Evolutionary conservation across 2,888 invertebrate species (phyloP), one percentile per base, ranked within the genome.

Genomic region (Drosophila prostipennis): DNA sequence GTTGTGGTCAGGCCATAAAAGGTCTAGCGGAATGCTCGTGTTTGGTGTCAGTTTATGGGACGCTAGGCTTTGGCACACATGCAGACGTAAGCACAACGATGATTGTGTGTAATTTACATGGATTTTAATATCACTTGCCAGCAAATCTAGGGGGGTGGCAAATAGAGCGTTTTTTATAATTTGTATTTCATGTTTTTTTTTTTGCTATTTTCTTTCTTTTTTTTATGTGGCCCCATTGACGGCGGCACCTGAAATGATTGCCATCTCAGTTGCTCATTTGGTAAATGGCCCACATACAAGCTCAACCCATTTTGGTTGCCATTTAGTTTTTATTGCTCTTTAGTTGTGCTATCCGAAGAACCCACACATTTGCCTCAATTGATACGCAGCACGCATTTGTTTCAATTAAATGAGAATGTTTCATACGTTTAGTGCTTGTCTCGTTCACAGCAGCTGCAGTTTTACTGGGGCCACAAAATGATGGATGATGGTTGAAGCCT

Each of bases 301-400:
- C 26, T 26, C 26, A 26, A 26, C 26, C 26, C 26, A 26, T 26
- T 26, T 52, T 45, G 46, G 34, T 14, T 67, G 46, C 32, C 65
- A 67, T 67, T 67, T 67, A 68, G 64, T 53, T 53, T 65, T 65
- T 65, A 68, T 67, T 67, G 67, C 69, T 67, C 55, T 54, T 49
- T 45, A 32, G 58, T 68, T 52, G 63, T 49, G 23, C 61, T 59
- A 58, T 53, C 16, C 13, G 0, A 26, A 37, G 19, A 36, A 56
- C 23, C 40, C 26, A 48, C 53, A 49, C 34, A 68, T 72, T 72
- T 67, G 63, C 80, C 68, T 80, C 85, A 84, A 84, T 87, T 84
- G 88, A 85, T 84, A 87, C 88, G 83, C 86, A 86, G 88, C 83
- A 84, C 83, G 88, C 83, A 84, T 84, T 87, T 84, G 86, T 84